These are phyloP conservation scores for Verasper variegatus DNA, from an alignment of 2,113 vertebrate genomes.

Conservation along the genomic window DNA sequence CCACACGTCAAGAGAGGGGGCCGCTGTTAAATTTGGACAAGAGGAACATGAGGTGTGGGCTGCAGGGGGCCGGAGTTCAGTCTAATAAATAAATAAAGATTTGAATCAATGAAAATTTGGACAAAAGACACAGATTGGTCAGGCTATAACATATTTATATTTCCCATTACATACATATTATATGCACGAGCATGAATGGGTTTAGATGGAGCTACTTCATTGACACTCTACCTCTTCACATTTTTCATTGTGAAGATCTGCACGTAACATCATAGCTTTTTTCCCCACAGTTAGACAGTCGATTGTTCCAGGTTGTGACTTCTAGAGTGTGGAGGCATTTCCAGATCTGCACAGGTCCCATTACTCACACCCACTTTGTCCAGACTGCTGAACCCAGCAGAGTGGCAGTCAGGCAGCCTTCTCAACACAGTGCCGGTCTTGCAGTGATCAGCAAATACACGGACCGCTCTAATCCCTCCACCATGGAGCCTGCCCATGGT, in stretches of 20 bases:
- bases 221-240: too few relatives aligned
- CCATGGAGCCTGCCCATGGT: constrained; percentile 54
- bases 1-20: constrained; percentile 20
- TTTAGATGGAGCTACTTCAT: not conserved
- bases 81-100: not conserved
- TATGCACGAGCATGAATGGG: not conserved
- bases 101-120: not conserved
- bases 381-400: constrained; percentile 84
- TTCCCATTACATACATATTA: not conserved
- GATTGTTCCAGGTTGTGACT: constrained; percentile 33
- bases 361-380: constrained; percentile 71
- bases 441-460: constrained; percentile 81
- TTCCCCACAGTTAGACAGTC: not conserved
- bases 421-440: constrained; percentile 69
- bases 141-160: not conserved
- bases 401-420: constrained; percentile 71
- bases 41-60: not conserved
- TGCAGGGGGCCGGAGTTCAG: not conserved
- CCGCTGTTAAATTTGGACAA: not conserved
- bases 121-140: not conserved
- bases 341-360: constrained; percentile 57
- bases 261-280: not conserved
- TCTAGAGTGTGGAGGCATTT: constrained; percentile 39
- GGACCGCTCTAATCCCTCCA: constrained; percentile 74
- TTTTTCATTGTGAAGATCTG: not conserved